These are phyloP conservation scores for Azorinus chamasolen DNA, from an alignment of 2,888 invertebrate species.

Conservation along the genomic window DNA sequence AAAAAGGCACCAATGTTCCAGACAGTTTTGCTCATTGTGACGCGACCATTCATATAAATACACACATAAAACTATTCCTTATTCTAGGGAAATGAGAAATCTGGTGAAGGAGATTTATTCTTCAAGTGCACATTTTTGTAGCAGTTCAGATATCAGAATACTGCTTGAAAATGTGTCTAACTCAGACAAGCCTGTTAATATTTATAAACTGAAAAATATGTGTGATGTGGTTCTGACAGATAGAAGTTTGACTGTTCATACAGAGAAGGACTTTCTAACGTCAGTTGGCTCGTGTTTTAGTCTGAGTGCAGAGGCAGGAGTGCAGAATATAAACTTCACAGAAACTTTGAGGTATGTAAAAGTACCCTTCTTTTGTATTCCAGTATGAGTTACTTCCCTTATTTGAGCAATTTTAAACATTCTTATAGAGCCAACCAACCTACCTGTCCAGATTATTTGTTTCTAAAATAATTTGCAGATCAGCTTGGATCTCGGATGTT, in stretches of 20 bases:
- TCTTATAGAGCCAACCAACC: too few species aligned
- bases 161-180: conserved; percentile 74
- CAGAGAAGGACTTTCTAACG: conserved; percentile 15
- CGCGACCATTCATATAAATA: conserved; percentile 69
- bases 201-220: conserved; percentile 46
- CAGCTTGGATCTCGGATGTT: too few species aligned
- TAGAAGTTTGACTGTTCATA: conserved; percentile 20
- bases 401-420: too few species aligned
- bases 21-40: conserved; percentile 76
- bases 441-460: too few species aligned
- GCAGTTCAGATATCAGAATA: conserved; percentile 73
- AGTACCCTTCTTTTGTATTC: too few species aligned
- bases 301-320: neutral
- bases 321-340: conserved; percentile 10
- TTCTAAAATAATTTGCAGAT: too few species aligned
- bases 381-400: too few species aligned
- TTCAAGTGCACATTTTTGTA: conserved; percentile 69
- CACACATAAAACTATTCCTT: conserved; percentile 38
- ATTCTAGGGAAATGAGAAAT: conserved; percentile 67
- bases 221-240: conserved; percentile 64
- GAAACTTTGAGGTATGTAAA: neutral
- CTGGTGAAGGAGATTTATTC: conserved; percentile 73
- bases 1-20: too few species aligned
- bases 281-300: conserved; percentile 23
- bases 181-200: conserved; percentile 11